phyloP scores from a whole-genome alignment of 2,113 vertebrate species.

The Gavia stellata region DNA sequence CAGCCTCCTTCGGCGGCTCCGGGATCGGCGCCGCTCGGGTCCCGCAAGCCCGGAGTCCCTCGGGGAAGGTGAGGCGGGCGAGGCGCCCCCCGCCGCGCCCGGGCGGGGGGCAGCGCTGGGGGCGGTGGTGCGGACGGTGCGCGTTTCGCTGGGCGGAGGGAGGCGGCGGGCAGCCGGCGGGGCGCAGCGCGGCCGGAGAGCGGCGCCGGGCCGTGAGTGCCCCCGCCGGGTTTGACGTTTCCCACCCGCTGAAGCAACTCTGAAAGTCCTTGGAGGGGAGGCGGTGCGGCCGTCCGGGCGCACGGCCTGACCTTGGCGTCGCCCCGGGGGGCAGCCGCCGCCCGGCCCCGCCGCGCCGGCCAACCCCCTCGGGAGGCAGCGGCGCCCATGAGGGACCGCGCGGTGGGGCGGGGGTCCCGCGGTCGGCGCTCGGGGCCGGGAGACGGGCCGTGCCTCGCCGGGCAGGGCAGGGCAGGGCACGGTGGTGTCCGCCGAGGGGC shows the following conservation, averaged over 20 bases:
- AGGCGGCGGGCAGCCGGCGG: background rate
- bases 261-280: background rate
- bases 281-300: background rate
- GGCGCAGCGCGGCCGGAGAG: background rate
- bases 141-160: background rate
- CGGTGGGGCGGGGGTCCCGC: background rate
- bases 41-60: conserved; percentile 3
- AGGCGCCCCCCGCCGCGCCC: background rate
- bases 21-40: background rate
- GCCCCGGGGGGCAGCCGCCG: background rate
- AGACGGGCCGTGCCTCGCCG: background rate
- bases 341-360: background rate
- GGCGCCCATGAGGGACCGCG: background rate
- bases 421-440: background rate
- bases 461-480: no score
- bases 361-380: background rate
- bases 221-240: background rate
- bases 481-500: background rate
- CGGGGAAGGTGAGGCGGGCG: conserved; percentile 5
- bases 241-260: background rate
- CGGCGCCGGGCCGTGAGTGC: background rate
- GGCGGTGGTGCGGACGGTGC: background rate
- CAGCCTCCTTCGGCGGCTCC: conserved; percentile 3
- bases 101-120: background rate
- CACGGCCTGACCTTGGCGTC: background rate